phyloP scores from a whole-genome alignment of 2,888 invertebrate genomes.

The Vanessa cardui region DNA sequence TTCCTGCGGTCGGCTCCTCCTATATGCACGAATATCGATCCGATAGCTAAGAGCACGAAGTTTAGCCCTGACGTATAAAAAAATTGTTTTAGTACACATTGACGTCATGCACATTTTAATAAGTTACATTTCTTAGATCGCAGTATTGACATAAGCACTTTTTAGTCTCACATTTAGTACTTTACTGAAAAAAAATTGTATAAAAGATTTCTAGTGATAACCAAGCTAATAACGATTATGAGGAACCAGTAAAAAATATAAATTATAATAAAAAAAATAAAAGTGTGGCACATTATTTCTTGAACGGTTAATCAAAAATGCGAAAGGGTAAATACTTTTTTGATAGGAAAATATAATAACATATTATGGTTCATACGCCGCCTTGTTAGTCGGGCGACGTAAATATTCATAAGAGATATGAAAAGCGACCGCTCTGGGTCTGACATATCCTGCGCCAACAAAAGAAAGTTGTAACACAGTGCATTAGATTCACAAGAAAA shows the following conservation, averaged over 20 bases:
- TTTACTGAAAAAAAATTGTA: too few species aligned
- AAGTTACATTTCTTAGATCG: too few species aligned
- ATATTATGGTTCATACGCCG: neutral
- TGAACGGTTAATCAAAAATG: neutral
- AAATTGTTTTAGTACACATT: neutral
- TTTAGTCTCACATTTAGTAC: too few species aligned
- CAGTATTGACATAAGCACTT: too few species aligned
- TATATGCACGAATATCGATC: conserved; percentile 28
- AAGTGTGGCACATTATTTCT: neutral
- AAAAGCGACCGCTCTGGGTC: conserved; percentile 25
- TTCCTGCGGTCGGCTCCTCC: conserved; percentile 37
- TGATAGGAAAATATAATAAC: conserved; percentile 10
- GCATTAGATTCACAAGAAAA: conserved; percentile 14
- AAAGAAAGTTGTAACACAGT: conserved; percentile 21
- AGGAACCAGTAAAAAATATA: neutral
- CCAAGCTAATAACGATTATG: too few species aligned
- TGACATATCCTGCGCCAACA: conserved; percentile 24
- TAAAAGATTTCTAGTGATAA: too few species aligned
- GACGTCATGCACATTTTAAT: too few species aligned
- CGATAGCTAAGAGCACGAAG: conserved; percentile 1
- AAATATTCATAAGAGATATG: conserved; percentile 28
- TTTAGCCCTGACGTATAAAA: conserved; percentile 12
- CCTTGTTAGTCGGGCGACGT: conserved; percentile 15
- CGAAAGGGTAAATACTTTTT: conserved; percentile 10
- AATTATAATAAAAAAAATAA: neutral